These are phyloP conservation scores for Ficedula albicollis DNA, from an alignment of 2,797 vertebrate genomes.

Conservation along the genomic window DNA sequence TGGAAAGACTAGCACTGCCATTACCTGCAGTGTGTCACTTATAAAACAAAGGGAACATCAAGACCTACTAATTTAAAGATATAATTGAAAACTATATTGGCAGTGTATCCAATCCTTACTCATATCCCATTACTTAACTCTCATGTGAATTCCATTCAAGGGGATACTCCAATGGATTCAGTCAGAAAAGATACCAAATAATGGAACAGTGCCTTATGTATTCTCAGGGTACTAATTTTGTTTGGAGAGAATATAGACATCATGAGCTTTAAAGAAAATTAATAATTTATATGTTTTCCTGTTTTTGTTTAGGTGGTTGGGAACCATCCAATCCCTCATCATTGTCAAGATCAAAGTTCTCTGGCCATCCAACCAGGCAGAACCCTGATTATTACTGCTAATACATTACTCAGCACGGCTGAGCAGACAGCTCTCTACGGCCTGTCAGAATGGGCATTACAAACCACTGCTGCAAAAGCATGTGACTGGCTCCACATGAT, in stretches of 20 bases:
- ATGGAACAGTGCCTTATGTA: background rate
- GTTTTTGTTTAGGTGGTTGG: background rate
- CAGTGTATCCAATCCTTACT: background rate
- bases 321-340: background rate
- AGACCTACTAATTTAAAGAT: background rate
- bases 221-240: background rate
- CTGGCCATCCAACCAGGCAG: background rate
- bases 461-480: background rate
- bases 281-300: background rate
- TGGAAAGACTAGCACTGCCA: background rate
- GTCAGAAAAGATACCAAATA: background rate
- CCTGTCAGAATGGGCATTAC: background rate
- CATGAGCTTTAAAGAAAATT: background rate
- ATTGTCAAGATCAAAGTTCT: background rate
- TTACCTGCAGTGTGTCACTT: background rate
- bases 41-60: background rate
- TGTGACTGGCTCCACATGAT: background rate
- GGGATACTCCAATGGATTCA: background rate
- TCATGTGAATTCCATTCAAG: background rate
- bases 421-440: background rate
- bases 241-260: background rate
- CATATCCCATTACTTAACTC: background rate
- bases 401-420: background rate
- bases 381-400: background rate
- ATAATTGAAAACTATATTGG: background rate